These are phyloP conservation scores for chimpanzee (Pan troglodytes) DNA, from an alignment of 2,113 vertebrate species.

Conservation along the genomic window DNA sequence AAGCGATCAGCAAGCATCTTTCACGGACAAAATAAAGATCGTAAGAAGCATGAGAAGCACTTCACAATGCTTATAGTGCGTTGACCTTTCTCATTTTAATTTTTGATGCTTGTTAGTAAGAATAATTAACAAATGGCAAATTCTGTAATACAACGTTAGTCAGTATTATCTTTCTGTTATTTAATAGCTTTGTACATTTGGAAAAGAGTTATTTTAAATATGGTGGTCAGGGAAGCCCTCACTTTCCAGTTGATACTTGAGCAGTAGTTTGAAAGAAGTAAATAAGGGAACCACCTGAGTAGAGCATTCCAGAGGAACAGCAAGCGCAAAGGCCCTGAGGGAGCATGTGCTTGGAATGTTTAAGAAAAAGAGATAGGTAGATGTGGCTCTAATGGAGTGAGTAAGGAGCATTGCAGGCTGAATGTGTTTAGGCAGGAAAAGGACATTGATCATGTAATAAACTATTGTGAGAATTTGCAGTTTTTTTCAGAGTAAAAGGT, in stretches of 20 bases:
- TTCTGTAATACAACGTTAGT: background rate
- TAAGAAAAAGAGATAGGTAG: background rate
- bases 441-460: background rate
- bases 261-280: background rate
- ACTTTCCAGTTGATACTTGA: background rate
- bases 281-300: background rate
- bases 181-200: background rate
- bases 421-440: background rate
- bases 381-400: background rate
- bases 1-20: background rate
- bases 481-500: background rate
- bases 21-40: background rate
- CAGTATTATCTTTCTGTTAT: background rate
- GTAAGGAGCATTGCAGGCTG: background rate
- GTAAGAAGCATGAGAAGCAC: background rate
- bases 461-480: background rate
- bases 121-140: background rate
- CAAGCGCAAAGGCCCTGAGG: background rate
- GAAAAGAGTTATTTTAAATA: background rate
- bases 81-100: background rate
- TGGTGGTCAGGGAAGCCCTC: no score
- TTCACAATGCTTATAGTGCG: background rate
- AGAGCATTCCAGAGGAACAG: background rate
- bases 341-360: background rate
- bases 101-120: constrained; percentile 9